phyloP scores from a whole-genome alignment of 1,140 invertebrate genomes.

The Cotesia glomerata region DNA sequence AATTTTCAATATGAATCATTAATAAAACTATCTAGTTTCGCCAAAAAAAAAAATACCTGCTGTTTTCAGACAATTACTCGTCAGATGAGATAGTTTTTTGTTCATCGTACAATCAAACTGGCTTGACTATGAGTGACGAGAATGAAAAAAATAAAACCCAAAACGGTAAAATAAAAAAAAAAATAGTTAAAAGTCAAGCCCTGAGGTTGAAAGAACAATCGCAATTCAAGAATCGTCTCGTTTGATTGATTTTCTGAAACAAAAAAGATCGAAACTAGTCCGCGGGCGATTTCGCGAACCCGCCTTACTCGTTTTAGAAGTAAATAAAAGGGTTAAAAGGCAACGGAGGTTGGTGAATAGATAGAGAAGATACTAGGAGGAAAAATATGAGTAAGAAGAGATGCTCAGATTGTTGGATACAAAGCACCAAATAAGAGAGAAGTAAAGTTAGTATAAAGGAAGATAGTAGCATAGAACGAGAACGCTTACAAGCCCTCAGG shows the following conservation, averaged over 20 bases:
- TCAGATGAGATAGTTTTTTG: neutral
- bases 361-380: neutral
- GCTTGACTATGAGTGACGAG: neutral
- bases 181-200: neutral
- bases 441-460: constrained; percentile 20
- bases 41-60: neutral
- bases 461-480: constrained; percentile 27
- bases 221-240: constrained; percentile 30
- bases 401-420: constrained; percentile 16
- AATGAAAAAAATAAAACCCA: neutral
- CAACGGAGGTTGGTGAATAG: neutral
- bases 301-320: neutral
- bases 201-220: constrained; percentile 33
- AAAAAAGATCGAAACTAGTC: constrained; percentile 35
- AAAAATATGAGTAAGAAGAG: neutral
- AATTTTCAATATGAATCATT: neutral
- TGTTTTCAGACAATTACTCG: neutral
- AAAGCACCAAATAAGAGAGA: constrained; percentile 14
- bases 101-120: neutral
- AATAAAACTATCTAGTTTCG: neutral
- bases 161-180: neutral
- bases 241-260: constrained; percentile 38
- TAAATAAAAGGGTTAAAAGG: neutral
- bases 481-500: constrained; percentile 28
- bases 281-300: constrained; percentile 2